phyloP scores from a whole-genome alignment of 2,888 invertebrate species.

The Agonopterix arenella region DNA sequence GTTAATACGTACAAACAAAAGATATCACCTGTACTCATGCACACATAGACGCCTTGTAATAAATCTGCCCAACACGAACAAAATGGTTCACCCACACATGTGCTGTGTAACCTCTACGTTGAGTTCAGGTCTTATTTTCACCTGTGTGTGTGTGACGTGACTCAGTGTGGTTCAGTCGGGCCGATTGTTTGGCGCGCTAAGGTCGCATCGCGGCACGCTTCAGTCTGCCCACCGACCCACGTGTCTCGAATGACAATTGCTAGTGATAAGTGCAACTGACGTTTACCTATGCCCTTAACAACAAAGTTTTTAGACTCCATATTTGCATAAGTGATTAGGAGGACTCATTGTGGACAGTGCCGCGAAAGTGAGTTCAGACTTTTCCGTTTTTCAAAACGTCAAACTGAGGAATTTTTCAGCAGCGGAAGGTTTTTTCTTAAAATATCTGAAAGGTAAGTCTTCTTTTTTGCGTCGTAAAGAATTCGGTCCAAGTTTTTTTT shows the following conservation, averaged over 20 bases:
- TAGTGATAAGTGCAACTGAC: conserved; percentile 59
- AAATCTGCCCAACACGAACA: conserved; percentile 66
- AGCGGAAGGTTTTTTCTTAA: conserved; percentile 61
- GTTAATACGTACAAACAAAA: conserved; percentile 41
- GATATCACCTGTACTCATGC: conserved; percentile 51
- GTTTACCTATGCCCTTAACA: conserved; percentile 17
- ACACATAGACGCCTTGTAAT: conserved; percentile 39
- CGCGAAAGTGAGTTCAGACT: conserved; percentile 49
- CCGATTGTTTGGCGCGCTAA: conserved; percentile 64
- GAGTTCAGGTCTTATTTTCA: conserved; percentile 65
- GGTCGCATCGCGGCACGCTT: conserved; percentile 44
- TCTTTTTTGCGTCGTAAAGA: conserved; percentile 17
- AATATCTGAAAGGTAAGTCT: conserved; percentile 65
- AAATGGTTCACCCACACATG: conserved; percentile 63
- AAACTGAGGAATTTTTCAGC: conserved; percentile 68
- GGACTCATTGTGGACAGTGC: conserved; percentile 48
- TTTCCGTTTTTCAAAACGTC: conserved; percentile 39
- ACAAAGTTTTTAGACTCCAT: no score
- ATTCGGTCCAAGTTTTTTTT: conserved; percentile 48
- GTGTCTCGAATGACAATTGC: conserved; percentile 49
- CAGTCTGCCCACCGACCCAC: conserved; percentile 46
- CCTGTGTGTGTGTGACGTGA: conserved; percentile 65
- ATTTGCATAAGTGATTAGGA: conserved; percentile 2
- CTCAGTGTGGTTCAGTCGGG: conserved; percentile 63
- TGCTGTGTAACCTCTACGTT: conserved; percentile 61